A percentile compares a stretch with the other conserved stretches of the same genome.
These are phyloP conservation scores for Synanthedon formicaeformis DNA, from an alignment of 2,888 invertebrate species.

Conservation along the genomic window DNA sequence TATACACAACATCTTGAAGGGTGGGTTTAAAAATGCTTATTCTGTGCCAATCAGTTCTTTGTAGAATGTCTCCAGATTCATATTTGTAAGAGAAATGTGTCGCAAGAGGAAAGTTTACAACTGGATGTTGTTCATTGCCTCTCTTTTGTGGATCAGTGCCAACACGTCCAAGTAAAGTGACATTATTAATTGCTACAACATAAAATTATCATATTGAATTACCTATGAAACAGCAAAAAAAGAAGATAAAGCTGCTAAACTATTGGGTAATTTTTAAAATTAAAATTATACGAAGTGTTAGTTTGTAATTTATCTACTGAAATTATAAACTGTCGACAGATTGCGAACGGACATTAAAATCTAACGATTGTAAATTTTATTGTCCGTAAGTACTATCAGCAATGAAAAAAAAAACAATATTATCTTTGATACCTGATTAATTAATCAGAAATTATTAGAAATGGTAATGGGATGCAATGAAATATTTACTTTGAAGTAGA, in stretches of 20 bases:
- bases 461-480: too few relatives aligned
- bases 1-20: slow-evolving; percentile 82
- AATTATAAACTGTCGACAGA: too few relatives aligned
- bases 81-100: slow-evolving; percentile 89
- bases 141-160: slow-evolving; percentile 90
- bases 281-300: background rate
- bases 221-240: too few relatives aligned
- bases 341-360: too few relatives aligned
- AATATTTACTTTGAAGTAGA: too few relatives aligned
- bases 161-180: slow-evolving; percentile 86
- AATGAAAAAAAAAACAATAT: too few relatives aligned
- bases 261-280: background rate
- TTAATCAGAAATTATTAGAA: too few relatives aligned
- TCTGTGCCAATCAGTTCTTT: slow-evolving; percentile 93
- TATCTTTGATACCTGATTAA: too few relatives aligned
- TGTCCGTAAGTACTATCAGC: too few relatives aligned
- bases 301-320: too few relatives aligned
- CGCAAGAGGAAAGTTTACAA: slow-evolving; percentile 89
- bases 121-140: slow-evolving; percentile 85
- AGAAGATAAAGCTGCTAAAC: background rate
- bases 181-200: slow-evolving; percentile 78
- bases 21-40: slow-evolving; percentile 88
- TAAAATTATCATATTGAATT: background rate
- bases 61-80: slow-evolving; percentile 82
- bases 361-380: too few relatives aligned